Conservation (phyloP, 2,797 vertebrate genomes). For the Mareca penelope region DNA sequence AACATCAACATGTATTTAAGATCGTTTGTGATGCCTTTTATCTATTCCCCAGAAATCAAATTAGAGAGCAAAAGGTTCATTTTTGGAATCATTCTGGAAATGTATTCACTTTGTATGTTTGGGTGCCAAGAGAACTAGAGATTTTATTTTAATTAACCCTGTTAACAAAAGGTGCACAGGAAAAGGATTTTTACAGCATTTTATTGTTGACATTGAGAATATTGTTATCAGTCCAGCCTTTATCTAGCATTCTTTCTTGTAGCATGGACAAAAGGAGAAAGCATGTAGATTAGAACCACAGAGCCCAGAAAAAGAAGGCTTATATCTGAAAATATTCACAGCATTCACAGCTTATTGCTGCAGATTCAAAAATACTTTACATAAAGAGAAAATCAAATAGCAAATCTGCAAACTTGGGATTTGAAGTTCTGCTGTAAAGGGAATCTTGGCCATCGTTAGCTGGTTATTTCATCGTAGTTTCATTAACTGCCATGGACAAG, state of each 20-base stretch:
- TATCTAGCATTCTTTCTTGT: not conserved
- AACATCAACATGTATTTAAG: not conserved
- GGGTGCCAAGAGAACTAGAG: not conserved
- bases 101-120: not conserved
- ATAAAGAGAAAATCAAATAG: not conserved
- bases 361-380: not conserved
- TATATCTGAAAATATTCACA: not conserved
- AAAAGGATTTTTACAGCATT: not conserved
- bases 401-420: not conserved
- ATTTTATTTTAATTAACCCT: not conserved
- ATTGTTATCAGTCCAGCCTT: not conserved
- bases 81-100: not conserved
- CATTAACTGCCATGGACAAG: not conserved
- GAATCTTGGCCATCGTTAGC: not conserved
- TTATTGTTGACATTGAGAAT: not conserved
- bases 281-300: not conserved
- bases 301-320: not conserved
- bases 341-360: not conserved
- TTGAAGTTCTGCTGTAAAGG: not conserved
- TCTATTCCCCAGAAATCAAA: not conserved
- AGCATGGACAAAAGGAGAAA: not conserved
- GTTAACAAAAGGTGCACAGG: not conserved
- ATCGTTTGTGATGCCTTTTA: not conserved
- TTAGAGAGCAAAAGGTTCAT: not conserved
- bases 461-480: not conserved